Base-by-base conservation (phyloP, 2,797 vertebrate species). In the Agapornis canus region DNA sequence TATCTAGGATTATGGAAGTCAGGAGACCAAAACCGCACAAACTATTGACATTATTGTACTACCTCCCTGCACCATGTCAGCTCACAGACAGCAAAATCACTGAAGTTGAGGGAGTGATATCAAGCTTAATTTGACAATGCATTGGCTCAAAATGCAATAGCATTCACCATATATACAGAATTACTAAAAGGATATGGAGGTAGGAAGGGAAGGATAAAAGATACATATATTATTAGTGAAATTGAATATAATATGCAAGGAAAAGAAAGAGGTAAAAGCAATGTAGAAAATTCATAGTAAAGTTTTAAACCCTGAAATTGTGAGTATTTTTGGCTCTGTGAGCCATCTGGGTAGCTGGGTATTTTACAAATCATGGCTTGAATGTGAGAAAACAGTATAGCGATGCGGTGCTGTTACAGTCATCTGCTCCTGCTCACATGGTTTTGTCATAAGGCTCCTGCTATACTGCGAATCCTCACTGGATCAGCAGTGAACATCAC, bases 381-480 rank as follows among this genome's bases (percentile, higher is more conserved):
- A 83, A 86, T 37, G 70, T 86, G 88, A 78, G 80, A 85, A 85
- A 85, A 71, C 15, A 60, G 13, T 51, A 49, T 47, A 60, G 85
- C 6, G 3, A 70, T 60, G 37, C 27, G 57, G 54, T 39, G 45
- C 70, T 83, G 32, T 66, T 93, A 56, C 47, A 91, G 89, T 96
- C 95, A 94, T 90, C 89, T 91, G 92, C 91, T 91, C 70, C 63
- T 84, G 66, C 81, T 96, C 92, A 94, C 87, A 76, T 92, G 91
- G 47, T 92, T 90, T 92, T 93, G 80, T 94, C 92, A 95, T 90
- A 92, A 94, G 87, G 85, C 82, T 94, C 48, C 73, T 79, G 70
- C 63, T 94, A 26, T 68, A 63, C 23, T 82, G 90, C 0, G 19
- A 70, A 48, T 79, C 77, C 73, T 83, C 0, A 0, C 66, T 70